Evolutionary conservation across 2,113 vertebrate species (phyloP), one percentile per base, ranked within the genome.

Genomic region (Zonotrichia leucophrys): DNA sequence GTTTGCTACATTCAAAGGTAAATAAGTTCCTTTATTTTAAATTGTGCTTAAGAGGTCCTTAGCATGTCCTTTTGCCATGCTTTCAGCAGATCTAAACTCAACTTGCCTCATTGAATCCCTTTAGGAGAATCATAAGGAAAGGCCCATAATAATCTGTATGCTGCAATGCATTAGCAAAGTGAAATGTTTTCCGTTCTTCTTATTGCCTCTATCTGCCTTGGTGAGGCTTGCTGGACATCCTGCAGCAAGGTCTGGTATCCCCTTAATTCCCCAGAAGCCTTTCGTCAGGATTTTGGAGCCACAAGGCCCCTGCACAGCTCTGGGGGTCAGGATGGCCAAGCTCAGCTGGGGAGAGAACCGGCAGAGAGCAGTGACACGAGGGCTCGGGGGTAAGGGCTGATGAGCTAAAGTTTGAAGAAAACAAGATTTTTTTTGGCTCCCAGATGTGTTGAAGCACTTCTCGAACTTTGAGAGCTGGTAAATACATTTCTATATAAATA

Each of bases 271-370:
- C n/a, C 16, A 63, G 7, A 59, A 91, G 21, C 8, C 37, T 58
- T 30, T 62, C 15, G 31, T 37, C 10, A 55, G 46, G 25, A 60
- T 18, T 64, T 59, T 47, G 39, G 56, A 52, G n/a, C 16, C 55
- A 59, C 35, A 56, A 77, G 62, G 6, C 39, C 47, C 11, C 35
- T 2, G 7, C 8, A 3, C 39, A 46, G 25, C 46, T 58, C 13
- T 0, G 2, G 19, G 35, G 41, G 46, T 11, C 30, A 25, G 37
- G 59, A 21, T 1, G 10, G n/a, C 24, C 4, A 1, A 31, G 28
- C 23, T 58, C 46, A 58, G 28, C 50, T 60, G n/a, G 42, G 37
- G 31, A 73, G 55, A 39, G 47, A 76, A 27, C 18, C 27, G 53
- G n/a, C 53, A 75, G 30, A 42, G 10, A 37, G 22, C 46, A 86